Evolutionary conservation across 2,888 invertebrate species (phyloP).

Genomic region (Odontocerum albicorne): DNA sequence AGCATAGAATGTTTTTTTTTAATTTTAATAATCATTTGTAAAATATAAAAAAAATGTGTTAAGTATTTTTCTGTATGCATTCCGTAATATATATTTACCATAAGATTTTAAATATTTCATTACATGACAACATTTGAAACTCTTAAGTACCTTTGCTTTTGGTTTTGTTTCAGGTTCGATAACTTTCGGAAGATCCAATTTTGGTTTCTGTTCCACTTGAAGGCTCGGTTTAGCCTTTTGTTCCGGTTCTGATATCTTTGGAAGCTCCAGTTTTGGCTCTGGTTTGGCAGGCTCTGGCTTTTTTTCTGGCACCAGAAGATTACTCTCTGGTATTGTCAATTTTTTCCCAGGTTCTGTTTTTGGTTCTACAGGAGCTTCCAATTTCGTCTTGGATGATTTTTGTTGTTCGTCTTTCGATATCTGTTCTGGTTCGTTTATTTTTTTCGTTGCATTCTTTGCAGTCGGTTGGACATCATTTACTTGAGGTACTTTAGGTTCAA

Average conservation of each 20-base stretch:
- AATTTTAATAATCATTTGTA: too few relatives aligned
- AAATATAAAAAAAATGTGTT: too few relatives aligned
- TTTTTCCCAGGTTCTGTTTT: constrained; percentile 3
- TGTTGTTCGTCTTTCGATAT: constrained; percentile 1
- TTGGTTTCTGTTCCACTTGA: constrained; percentile 3
- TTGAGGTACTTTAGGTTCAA: constrained; percentile 4
- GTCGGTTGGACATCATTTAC: neutral
- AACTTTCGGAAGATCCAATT: constrained; percentile 8
- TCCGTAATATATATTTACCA: too few relatives aligned
- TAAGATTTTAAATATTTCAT: constrained; percentile 4
- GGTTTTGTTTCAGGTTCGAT: constrained; percentile 10
- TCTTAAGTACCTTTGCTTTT: constrained; percentile 11
- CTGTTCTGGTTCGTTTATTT: constrained; percentile 10
- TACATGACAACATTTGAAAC: neutral
- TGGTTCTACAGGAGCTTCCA: neutral
- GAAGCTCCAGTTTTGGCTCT: constrained; percentile 10
- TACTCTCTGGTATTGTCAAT: too few relatives aligned
- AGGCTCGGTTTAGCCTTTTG: neutral
- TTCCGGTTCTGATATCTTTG: constrained; percentile 9
- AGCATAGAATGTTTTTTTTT: too few relatives aligned
- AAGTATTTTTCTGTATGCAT: too few relatives aligned
- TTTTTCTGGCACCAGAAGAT: neutral
- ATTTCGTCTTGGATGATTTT: neutral
- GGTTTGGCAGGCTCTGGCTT: constrained; percentile 2
- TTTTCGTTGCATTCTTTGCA: neutral